These are phyloP conservation scores for Hydractinia echinata DNA, from an alignment of 30 jellyfish, hydroid and myxozoan species.

Conservation along the genomic window DNA sequence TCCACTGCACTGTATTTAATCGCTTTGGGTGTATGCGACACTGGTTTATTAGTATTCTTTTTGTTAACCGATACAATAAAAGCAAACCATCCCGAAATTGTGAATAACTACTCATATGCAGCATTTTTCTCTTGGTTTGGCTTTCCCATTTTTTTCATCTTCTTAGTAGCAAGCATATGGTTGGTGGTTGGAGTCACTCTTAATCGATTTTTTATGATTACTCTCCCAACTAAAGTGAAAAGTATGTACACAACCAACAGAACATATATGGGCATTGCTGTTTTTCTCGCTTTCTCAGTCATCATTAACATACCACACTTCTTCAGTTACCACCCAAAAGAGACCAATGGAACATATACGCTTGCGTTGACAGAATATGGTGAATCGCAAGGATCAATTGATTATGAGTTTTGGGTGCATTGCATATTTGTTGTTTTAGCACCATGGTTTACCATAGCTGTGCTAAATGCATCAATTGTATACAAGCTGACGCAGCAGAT, in stretches of 20 bases:
- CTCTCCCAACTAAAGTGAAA: slow-evolving; percentile 60
- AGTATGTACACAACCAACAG: slow-evolving; percentile 52
- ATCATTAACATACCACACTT: slow-evolving; percentile 75
- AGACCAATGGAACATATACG: slow-evolving; percentile 45
- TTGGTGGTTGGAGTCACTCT: slow-evolving; percentile 67
- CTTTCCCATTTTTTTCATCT: slow-evolving; percentile 68
- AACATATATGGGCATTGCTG: slow-evolving; percentile 60
- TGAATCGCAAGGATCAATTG: slow-evolving; percentile 53
- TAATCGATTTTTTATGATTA: slow-evolving; percentile 73
- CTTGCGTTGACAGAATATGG: slow-evolving; percentile 55
- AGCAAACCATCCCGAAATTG: slow-evolving; percentile 36
- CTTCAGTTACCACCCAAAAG: slow-evolving; percentile 63
- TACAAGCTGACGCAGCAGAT: slow-evolving; percentile 31
- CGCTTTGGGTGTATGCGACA: slow-evolving; percentile 71
- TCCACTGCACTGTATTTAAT: slow-evolving; percentile 66
- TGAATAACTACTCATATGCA: slow-evolving; percentile 47
- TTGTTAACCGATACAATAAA: slow-evolving; percentile 56
- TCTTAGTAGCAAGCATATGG: slow-evolving; percentile 78
- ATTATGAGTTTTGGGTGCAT: slow-evolving; percentile 84
- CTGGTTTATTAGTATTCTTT: slow-evolving; percentile 75
- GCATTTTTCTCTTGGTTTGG: slow-evolving; percentile 64
- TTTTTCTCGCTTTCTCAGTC: slow-evolving; percentile 30
- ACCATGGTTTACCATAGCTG: slow-evolving; percentile 81
- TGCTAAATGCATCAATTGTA: slow-evolving; percentile 59
- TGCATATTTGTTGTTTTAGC: slow-evolving; percentile 72